phyloP scores from a whole-genome alignment of 1,140 invertebrate genomes.

The Amphibalanus amphitrite region DNA sequence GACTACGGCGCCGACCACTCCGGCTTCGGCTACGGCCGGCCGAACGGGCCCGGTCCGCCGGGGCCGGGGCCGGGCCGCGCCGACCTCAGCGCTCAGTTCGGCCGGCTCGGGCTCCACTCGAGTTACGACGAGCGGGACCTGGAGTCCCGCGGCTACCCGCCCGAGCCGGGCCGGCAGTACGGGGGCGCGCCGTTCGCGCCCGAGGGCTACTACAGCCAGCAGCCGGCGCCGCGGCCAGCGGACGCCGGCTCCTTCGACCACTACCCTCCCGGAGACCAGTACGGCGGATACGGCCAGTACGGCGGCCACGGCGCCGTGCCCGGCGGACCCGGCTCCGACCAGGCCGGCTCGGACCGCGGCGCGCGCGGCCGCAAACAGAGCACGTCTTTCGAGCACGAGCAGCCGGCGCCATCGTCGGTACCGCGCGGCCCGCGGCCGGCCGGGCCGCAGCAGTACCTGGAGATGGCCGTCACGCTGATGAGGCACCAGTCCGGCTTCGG shows the following conservation, averaged over 20 bases:
- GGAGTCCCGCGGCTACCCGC: neutral
- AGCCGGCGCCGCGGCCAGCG: neutral
- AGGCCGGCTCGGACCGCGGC: neutral
- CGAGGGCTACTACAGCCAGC: neutral
- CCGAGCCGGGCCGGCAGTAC: neutral
- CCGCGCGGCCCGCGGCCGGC: conserved; percentile 20
- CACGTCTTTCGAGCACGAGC: conserved; percentile 47
- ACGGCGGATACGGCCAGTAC: neutral
- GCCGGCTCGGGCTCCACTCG: neutral
- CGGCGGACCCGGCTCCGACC: neutral
- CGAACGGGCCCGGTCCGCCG: conserved; percentile 10
- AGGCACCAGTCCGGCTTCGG: conserved; percentile 80
- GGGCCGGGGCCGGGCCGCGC: conserved; percentile 4
- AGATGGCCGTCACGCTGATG: conserved; percentile 58
- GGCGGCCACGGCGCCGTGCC: neutral
- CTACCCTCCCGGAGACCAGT: neutral
- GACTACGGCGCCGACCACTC: conserved; percentile 13
- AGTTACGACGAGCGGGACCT: neutral
- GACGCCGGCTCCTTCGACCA: neutral
- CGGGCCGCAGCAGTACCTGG: conserved; percentile 34
- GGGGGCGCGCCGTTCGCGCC: neutral
- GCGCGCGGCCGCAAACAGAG: conserved; percentile 35
- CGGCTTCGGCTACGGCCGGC: conserved; percentile 10
- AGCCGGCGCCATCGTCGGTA: conserved; percentile 29
- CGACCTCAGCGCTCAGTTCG: neutral